Base-by-base conservation (phyloP, 2,888 invertebrate genomes). In the Peribatodes rhomboidaria region DNA sequence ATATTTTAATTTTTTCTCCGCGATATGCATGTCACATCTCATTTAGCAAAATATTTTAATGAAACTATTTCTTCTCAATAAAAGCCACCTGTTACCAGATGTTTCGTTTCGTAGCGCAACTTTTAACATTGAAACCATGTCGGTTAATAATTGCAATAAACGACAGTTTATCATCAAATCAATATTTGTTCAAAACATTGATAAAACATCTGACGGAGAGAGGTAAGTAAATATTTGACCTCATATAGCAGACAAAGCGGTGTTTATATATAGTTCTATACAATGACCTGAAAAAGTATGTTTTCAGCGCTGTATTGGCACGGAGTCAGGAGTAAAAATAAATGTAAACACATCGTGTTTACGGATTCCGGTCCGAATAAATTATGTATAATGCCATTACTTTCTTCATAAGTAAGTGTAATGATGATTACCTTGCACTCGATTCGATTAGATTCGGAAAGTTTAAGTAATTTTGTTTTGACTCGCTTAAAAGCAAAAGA, bases 261-360 rank as follows among this genome's bases (percentile, higher is more conserved):
- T 62, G 13, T 61, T 71, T 59, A 60, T 46, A 46, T 56, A 56
- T 61, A 46, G 72, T 74, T 72, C 46, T 57, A 68, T 74, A 68
- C 75, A 68, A 72, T 80, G 77, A 74, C 73, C 74, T 74, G 71
- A 70, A 70, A 65, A 68, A 62, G 44, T 54, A 55, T 66, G 66
- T 53, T 66, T 60, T 72, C 65, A 63, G 72, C 44, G 46, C 56
- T 50, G 49, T 52, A 63, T 69, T 76, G 79, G 74, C 79, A 73
- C 50, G 67, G 61, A 27, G 59, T 71, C 71, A 73, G 58, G 27
- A 70, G 68, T 75, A 72, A 58, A 79, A 80, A 81, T 82, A 82
- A 70, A 73, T 57, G 65, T 76, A 77, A 77, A 80, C 77, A 70
- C 33, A 55, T 53, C 52, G 33, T 73, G 61, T 71, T 73, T 72